phyloP scores from a whole-genome alignment of 2,113 vertebrate species.

The Pterocles gutturalis region DNA sequence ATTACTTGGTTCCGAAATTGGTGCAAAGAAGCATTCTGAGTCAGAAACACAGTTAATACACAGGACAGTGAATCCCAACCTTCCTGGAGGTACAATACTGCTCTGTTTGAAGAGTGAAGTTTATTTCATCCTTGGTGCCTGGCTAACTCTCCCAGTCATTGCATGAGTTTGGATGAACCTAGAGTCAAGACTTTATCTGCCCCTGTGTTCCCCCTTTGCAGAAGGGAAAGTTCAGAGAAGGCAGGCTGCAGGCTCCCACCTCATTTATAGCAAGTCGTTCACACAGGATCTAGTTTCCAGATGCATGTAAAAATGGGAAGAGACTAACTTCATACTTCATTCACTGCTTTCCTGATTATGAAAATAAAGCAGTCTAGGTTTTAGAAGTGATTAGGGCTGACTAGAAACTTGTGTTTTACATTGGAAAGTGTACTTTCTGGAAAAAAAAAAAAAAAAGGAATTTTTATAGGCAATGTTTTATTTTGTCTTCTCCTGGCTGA shows the following conservation, averaged over 20 bases:
- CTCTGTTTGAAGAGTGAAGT: neutral
- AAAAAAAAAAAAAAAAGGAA: neutral
- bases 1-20: neutral
- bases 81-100: neutral
- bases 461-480: neutral
- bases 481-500: neutral
- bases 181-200: neutral
- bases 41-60: neutral
- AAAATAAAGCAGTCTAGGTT: neutral
- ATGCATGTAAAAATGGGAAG: neutral
- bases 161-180: neutral
- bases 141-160: neutral
- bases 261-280: neutral
- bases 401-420: neutral
- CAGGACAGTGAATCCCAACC: neutral
- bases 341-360: neutral
- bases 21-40: neutral
- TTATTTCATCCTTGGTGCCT: neutral
- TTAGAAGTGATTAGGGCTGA: neutral
- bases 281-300: neutral
- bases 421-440: neutral
- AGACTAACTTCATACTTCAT: neutral
- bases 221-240: neutral
- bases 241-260: rapidly evolving
- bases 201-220: neutral